Evolutionary conservation across 2,888 invertebrate genomes (phyloP), one percentile per base, ranked within the genome.

Genomic region (Stenoptilia bipunctidactyla): DNA sequence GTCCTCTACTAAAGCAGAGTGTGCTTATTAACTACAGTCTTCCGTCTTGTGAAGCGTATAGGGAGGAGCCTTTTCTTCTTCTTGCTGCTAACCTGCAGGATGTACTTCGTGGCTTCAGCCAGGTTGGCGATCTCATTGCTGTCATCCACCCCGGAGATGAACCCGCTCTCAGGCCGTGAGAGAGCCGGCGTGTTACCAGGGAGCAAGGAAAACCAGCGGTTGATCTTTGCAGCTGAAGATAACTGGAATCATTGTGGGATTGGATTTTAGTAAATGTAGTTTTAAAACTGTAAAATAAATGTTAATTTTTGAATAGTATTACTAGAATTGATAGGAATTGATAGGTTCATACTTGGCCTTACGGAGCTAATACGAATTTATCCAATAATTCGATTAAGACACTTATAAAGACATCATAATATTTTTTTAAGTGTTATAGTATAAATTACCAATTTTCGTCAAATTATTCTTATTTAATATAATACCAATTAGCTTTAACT

Each of bases 181-280:
- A 90, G 76, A 12, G 90, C 87, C 13, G 85, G 70, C 9, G 87
- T 83, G 30, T 61, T 59, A 15, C 66, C 53, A 13, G 87, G 88
- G 50, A 91, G 77, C 48, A 91, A 86, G 46, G 91, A 90, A 66
- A 93, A 92, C 92, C 92, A 93, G 38, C 92, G 87, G 58, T 92
- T 91, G 58, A 92, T 91, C 80, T 92, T 92, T 45, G 91, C 91
- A 47, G 88, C 86, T 40, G 92, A 89, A 52, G 90, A 90, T 60
- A 92, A 82, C 92, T 92, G 80, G 46, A 20, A 20, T 20, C n/a
- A 20, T 20, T 20, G 20, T 5, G 8, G 20, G 20, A n/a, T n/a
- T n/a, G n/a, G n/a, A n/a, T n/a, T n/a, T n/a, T n/a, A n/a, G n/a
- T n/a, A n/a, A n/a, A n/a, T n/a, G n/a, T n/a, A n/a, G n/a, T n/a